Conservation (phyloP, 2,113 vertebrate genomes). For the Taxidea taxus region DNA sequence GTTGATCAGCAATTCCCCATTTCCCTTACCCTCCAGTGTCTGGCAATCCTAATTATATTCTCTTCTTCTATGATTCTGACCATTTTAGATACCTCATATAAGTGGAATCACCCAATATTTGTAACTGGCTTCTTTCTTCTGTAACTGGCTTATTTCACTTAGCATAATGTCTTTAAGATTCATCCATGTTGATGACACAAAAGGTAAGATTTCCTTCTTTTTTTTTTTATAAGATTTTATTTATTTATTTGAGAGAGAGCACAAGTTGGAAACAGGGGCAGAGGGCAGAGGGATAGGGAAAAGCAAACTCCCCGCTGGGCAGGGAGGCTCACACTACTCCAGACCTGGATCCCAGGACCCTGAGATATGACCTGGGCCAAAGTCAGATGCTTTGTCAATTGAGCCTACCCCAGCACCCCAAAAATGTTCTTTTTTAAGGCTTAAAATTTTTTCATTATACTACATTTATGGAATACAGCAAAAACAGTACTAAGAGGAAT, state of each 20-base stretch:
- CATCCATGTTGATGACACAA: not conserved
- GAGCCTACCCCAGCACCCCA: not conserved
- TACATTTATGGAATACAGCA: not conserved
- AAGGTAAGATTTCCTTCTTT: not conserved
- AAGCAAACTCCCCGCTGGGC: not conserved
- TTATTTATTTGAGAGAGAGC: not conserved
- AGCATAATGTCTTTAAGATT: not conserved
- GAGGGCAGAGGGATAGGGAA: not conserved
- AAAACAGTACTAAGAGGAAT: not conserved
- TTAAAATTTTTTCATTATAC: not conserved
- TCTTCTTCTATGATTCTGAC: not conserved
- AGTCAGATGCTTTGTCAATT: not conserved
- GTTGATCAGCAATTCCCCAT: not conserved
- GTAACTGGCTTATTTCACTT: not conserved
- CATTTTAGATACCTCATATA: not conserved
- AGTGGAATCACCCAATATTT: not conserved
- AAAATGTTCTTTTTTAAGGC: not conserved
- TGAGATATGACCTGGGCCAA: not conserved
- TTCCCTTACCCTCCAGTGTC: not conserved
- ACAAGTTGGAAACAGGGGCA: not conserved
- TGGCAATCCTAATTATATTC: not conserved
- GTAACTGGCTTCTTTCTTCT: no score
- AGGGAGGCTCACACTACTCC: not conserved
- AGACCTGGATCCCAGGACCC: not conserved
- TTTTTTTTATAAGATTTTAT: no score